Evolutionary conservation across 1,140 invertebrate species (phyloP).

Genomic region (Ephestia elutella): DNA sequence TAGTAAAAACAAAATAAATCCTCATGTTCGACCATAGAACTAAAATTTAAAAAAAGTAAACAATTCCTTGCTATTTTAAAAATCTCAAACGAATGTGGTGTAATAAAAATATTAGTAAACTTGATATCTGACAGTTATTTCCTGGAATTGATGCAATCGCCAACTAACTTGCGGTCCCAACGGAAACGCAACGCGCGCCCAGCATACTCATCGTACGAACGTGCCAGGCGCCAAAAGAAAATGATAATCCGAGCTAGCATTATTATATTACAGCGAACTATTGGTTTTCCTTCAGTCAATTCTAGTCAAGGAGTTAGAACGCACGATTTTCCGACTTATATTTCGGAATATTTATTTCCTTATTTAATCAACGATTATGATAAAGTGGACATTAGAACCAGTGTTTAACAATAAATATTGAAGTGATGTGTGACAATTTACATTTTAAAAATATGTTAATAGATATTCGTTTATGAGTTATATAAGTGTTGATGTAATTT

Average conservation of each 20-base stretch:
- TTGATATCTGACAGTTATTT: not conserved
- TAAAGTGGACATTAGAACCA: not conserved
- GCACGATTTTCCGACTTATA: slow-evolving; percentile 33
- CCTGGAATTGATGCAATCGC: not conserved
- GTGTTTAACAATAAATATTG: slow-evolving; percentile 4
- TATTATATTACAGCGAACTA: slow-evolving; percentile 58
- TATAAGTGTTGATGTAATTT: not conserved
- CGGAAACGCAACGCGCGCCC: slow-evolving; percentile 41
- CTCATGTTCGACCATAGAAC: too few species aligned
- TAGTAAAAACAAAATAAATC: too few species aligned
- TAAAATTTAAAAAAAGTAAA: too few species aligned
- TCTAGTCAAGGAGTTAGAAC: slow-evolving; percentile 34
- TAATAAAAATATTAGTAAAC: too few species aligned
- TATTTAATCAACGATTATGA: not conserved
- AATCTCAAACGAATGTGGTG: too few species aligned
- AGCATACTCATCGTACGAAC: slow-evolving; percentile 50
- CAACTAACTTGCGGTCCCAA: slow-evolving; percentile 37
- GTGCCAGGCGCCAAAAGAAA: slow-evolving; percentile 60
- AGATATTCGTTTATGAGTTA: not conserved
- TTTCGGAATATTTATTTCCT: not conserved
- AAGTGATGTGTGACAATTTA: slow-evolving; percentile 19
- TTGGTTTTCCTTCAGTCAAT: slow-evolving; percentile 64
- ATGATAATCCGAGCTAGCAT: slow-evolving; percentile 62
- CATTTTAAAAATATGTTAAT: not conserved
- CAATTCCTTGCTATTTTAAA: too few species aligned